Base-by-base conservation (phyloP, 2,113 vertebrate genomes). In the Bujurquina vittata region DNA sequence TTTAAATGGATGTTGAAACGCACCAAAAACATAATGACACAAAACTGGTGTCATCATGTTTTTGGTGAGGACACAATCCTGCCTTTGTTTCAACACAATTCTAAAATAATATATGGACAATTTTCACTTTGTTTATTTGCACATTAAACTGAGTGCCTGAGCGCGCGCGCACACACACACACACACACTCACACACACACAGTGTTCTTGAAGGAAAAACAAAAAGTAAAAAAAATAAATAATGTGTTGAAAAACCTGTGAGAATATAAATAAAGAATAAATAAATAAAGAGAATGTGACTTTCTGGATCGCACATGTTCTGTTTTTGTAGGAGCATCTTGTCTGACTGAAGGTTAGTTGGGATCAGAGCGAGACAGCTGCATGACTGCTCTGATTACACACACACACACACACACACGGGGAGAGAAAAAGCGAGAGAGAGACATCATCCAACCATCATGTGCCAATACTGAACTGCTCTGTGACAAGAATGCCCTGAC, bases 271-370 rank as follows among this genome's bases (percentile, higher is more conserved):
- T 15, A 26, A 69, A 72, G 0, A 18, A 72, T 37, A 37, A 37
- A 37, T 37, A 9, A 37, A 37, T 37, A 72, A 52, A 72, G 20
- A 31, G 5, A 89, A 84, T 46, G 52, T 9, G 37, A 23, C 49
- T 88, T 26, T 57, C n/a, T 52, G 37, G 37, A 29, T 37, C 29
- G 75, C 65, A 87, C 87, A 87, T 78, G 84, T 87, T 80, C 84
- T 59, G 69, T 69, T 67, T 73, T 87, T 88, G 89, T 81, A 54
- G 84, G 60, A 69, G 61, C 87, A 80, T 85, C 86, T 86, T 87
- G 84, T 90, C 75, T 92, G 83, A 91, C 90, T 84, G 75, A 75
- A 75, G 86, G 86, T 93, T 93, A 92, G 91, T 88, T 26, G 87
- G 90, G 87, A 93, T 91, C 91, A 93, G 80, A 84, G 23, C 69